Evolutionary conservation across 2,797 vertebrate species (phyloP).

Genomic region (Benthosema pterotum): DNA sequence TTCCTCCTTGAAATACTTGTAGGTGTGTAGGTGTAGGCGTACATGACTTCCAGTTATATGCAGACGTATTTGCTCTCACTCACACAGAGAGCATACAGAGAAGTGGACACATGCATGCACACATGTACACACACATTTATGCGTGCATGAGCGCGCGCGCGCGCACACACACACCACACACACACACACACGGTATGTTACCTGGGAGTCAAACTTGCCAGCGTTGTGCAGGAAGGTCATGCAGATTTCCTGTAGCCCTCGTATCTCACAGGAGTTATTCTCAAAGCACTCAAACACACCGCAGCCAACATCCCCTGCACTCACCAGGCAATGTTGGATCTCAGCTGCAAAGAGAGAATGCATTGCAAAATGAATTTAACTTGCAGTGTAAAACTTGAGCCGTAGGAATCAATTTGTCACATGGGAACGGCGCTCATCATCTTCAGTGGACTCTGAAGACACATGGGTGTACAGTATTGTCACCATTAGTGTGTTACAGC

Average conservation of each 20-base stretch:
- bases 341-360: slow-evolving; percentile 84
- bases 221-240: slow-evolving; percentile 99
- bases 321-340: slow-evolving; percentile 98
- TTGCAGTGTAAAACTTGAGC: no score
- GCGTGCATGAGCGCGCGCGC: slow-evolving; percentile 19
- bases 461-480: background rate
- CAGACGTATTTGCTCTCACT: no score
- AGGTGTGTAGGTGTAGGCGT: no score
- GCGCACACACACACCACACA: slow-evolving; percentile 11
- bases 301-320: slow-evolving; percentile 97
- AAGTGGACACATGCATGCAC: background rate
- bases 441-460: slow-evolving; percentile 51
- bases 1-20: no score
- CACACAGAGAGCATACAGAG: background rate
- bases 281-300: slow-evolving; percentile 99
- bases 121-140: background rate
- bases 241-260: slow-evolving; percentile 97
- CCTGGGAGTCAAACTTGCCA: slow-evolving; percentile 99
- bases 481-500: slow-evolving; percentile 23
- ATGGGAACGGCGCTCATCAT: slow-evolving; percentile 23
- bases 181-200: slow-evolving; percentile 68
- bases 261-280: slow-evolving; percentile 99
- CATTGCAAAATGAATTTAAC: slow-evolving; percentile 4
- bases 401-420: no score
- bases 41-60: no score